phyloP scores from a whole-genome alignment of 1,140 invertebrate species.

The Platorchestia sp. region DNA sequence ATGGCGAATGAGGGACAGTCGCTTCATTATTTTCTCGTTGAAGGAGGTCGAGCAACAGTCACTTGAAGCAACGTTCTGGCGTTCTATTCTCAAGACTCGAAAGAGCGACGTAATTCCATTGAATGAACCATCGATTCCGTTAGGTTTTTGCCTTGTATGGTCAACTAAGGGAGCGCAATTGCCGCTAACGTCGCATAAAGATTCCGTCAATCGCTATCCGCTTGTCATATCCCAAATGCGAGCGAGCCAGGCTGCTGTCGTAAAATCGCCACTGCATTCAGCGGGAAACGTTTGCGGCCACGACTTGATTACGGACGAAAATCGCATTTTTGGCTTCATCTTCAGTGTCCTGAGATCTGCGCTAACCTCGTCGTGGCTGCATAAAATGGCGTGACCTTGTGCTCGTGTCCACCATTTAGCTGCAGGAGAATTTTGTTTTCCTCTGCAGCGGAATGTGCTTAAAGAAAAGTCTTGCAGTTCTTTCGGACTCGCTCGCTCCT shows the following conservation, averaged over 20 bases:
- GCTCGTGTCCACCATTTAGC: neutral
- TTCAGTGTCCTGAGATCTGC: neutral
- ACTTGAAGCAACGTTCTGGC: neutral
- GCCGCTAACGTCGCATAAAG: conserved; percentile 37
- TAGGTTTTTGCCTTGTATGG: conserved; percentile 24
- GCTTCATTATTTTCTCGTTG: conserved; percentile 9
- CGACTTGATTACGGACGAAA: neutral
- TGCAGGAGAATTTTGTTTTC: neutral
- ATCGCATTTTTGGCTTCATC: neutral
- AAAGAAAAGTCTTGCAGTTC: neutral
- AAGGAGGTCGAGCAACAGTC: neutral
- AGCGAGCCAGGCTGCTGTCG: neutral
- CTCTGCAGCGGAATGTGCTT: neutral
- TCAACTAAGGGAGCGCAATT: conserved; percentile 15
- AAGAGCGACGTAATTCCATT: conserved; percentile 6
- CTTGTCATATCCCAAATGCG: conserved; percentile 37
- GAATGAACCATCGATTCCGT: conserved; percentile 19
- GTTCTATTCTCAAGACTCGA: neutral
- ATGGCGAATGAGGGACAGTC: neutral
- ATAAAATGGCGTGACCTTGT: neutral
- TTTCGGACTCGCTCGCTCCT: neutral
- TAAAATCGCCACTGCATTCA: conserved; percentile 34
- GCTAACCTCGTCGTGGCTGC: neutral
- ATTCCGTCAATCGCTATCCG: conserved; percentile 24
- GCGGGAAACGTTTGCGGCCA: neutral